Base-by-base conservation (phyloP, 2,888 invertebrate species). In the Ecliptopera silaceata region DNA sequence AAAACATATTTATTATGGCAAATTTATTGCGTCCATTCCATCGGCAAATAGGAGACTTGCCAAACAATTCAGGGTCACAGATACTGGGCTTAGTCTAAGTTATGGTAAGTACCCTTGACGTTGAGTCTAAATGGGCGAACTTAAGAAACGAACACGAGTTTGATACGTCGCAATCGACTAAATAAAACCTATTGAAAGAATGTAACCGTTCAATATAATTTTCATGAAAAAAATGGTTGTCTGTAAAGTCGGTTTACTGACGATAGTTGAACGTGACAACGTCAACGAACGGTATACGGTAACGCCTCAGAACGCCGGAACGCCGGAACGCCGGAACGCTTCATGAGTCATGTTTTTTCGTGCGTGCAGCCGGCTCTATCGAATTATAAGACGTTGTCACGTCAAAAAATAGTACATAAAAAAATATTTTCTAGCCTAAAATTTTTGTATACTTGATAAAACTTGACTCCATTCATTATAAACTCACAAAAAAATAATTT, bases 31-130 rank as follows among this genome's bases (percentile, higher is more conserved):
- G 51, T 56, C 55, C 54, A 56, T 63, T 61, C 57, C 49, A 56
- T 54, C 18, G 58, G 56, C 56, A 15, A 36, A 38, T 59, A 50
- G 58, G 64, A 52, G 36, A 12, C 11, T 39, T 8, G 67, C 64
- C 64, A 66, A 65, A 47, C 49, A 45, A 64, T 56, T 64, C 65
- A 66, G 60, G 61, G 65, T 53, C 54, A 56, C 51, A 60, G 56
- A 51, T 59, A 58, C 61, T 54, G 42, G 61, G 61, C 51, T 58
- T 60, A 63, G 60, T 54, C 56, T 64, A 66, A 69, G 50, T 65
- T 65, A 66, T 63, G 64, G 64, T 50, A 46, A 55, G 53, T 63
- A 44, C 31, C 43, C 11, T 29, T 59, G 49, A 61, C 43, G 43
- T 20, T 64, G 46, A 47, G 47, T 38, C 41, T 26, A 56, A 56